Percentiles rank a stretch among this genome's conserved stretches.
Conservation (phyloP, 2,797 vertebrate species). For the Channallabes apus region DNA sequence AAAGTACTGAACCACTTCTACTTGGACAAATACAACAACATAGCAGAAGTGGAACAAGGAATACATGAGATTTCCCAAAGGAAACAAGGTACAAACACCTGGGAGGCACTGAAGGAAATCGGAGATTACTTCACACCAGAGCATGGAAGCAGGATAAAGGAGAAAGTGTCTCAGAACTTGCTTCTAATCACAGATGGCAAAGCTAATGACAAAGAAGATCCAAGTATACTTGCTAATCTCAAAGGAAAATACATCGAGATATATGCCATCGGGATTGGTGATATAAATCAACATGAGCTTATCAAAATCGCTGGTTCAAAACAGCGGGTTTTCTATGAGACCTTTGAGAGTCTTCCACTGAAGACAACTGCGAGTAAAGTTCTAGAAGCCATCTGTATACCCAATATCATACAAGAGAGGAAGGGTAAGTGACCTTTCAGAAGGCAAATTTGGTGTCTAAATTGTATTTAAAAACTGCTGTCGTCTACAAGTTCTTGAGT, state of each 20-base stretch:
- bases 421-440: conserved; percentile 36
- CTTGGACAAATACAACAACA: conserved; percentile 64
- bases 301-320: conserved; percentile 70
- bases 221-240: conserved; percentile 63
- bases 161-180: conserved; percentile 72
- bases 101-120: conserved; percentile 68
- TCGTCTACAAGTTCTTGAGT: not conserved
- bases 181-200: conserved; percentile 81
- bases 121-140: conserved; percentile 70
- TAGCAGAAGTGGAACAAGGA: conserved; percentile 54
- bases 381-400: conserved; percentile 64
- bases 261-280: conserved; percentile 76
- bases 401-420: fast-evolving
- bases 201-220: conserved; percentile 68
- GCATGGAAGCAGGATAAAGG: conserved; percentile 68
- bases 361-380: conserved; percentile 65
- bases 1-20: conserved; percentile 69
- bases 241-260: conserved; percentile 67
- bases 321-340: conserved; percentile 67
- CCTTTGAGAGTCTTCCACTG: conserved; percentile 65
- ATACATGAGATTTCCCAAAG: conserved; percentile 64
- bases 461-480: not conserved
- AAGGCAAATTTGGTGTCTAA: not conserved
- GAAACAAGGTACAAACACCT: conserved; percentile 65
- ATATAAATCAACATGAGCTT: conserved; percentile 68